Base-by-base conservation (phyloP, 1,140 invertebrate species). In the Cylas formicarius region DNA sequence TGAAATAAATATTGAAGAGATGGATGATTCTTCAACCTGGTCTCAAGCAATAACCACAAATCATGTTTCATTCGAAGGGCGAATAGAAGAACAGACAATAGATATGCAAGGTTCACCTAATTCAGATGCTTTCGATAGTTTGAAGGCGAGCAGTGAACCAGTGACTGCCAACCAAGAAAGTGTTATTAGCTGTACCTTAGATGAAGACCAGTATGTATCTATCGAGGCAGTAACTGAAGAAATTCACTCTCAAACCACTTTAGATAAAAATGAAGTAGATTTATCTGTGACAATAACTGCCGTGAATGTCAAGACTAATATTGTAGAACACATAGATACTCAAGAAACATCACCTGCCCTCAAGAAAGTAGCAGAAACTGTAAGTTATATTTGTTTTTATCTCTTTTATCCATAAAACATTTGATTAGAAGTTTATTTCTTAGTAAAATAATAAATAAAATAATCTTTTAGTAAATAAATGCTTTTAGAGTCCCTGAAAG, bases 1-100 rank as follows among this genome's bases (percentile, higher is more conserved):
- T 61, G 78, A 81, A 48, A 78, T 79, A 23, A 79, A 79, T 63
- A 74, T 81, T 20, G 78, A 80, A 56, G 78, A 81, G 63, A 80
- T 80, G 76, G 78, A 81, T 56, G 76, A 80, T 53, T 71, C 73
- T 57, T 58, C 65, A 20, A 66, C 71, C 14, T 78, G 75, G 66
- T 53, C 42, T 23, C 42, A 37, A 41, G 32, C 14, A 46, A 33
- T 18, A 42, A 48, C 16, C 45, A 48, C 20, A n/a, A n/a, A n/a
- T n/a, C n/a, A n/a, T n/a, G n/a, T n/a, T n/a, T n/a, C n/a, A n/a
- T n/a, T n/a, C n/a, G n/a, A n/a, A n/a, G n/a, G n/a, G n/a, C n/a
- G n/a, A n/a, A n/a, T n/a, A n/a, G n/a, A n/a, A n/a, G n/a, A n/a
- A n/a, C n/a, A n/a, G n/a, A n/a, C n/a, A n/a, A n/a, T n/a, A n/a